phyloP scores from a whole-genome alignment of 1,140 invertebrate genomes.

The Drosophila chauvacae region DNA sequence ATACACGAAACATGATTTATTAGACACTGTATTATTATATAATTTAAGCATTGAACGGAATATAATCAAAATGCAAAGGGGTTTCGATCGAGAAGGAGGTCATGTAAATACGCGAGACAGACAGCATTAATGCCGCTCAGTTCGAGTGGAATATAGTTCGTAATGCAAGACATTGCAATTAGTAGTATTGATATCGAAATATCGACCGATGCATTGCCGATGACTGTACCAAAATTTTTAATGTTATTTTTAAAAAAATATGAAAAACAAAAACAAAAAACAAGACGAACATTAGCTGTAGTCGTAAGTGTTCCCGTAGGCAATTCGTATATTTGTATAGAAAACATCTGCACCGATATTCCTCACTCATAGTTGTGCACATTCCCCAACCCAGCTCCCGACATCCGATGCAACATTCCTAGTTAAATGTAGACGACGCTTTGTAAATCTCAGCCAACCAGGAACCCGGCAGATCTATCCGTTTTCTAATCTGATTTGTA shows the following conservation, averaged over 20 bases:
- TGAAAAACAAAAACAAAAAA: not conserved
- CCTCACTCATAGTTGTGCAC: conserved; percentile 39
- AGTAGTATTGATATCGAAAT: conserved; percentile 44
- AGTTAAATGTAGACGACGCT: conserved; percentile 37
- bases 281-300: conserved; percentile 64
- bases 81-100: conserved; percentile 18
- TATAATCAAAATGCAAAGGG: conserved; percentile 39
- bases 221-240: conserved; percentile 84
- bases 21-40: conserved; percentile 42
- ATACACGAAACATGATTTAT: conserved; percentile 52
- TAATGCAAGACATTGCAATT: conserved; percentile 26
- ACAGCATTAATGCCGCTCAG: conserved; percentile 58
- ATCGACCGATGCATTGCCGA: conserved; percentile 41
- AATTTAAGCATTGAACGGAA: conserved; percentile 57
- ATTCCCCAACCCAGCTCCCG: not conserved
- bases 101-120: conserved; percentile 55
- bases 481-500: conserved; percentile 71
- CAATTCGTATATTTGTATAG: conserved; percentile 74
- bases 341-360: conserved; percentile 25
- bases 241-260: conserved; percentile 64
- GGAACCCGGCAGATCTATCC: conserved; percentile 14
- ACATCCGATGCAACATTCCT: conserved; percentile 11
- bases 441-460: conserved; percentile 61
- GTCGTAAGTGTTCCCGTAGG: conserved; percentile 71
- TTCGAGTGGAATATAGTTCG: conserved; percentile 15